Evolutionary conservation across 2,113 vertebrate genomes (phyloP).

Genomic region (Chaetorhynchus papuensis): DNA sequence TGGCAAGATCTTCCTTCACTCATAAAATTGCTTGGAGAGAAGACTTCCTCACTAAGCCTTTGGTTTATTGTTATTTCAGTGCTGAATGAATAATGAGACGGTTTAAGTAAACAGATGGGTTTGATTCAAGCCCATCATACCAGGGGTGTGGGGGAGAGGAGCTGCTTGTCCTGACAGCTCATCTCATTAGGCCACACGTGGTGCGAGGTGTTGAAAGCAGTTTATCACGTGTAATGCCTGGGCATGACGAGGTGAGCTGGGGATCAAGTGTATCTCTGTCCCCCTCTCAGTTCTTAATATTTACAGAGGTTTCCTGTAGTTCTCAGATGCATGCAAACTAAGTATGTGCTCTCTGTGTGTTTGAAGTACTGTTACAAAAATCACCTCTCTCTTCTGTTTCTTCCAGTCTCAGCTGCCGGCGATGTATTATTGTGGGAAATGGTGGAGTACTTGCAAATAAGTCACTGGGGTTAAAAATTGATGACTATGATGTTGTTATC

Average conservation of each 20-base stretch:
- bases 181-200: conserved; percentile 17
- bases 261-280: neutral
- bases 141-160: neutral
- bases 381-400: conserved; percentile 12
- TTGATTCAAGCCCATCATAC: conserved; percentile 29
- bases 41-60: conserved; percentile 22
- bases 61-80: conserved; percentile 45
- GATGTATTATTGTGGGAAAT: conserved; percentile 93
- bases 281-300: neutral
- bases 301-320: neutral
- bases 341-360: neutral
- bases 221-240: conserved; percentile 1
- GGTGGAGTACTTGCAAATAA: conserved; percentile 96
- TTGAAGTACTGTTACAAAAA: neutral
- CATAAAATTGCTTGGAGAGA: neutral
- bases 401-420: conserved; percentile 87
- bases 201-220: conserved; percentile 33
- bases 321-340: neutral
- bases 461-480: conserved; percentile 90
- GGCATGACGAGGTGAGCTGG: neutral
- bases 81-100: conserved; percentile 37
- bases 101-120: conserved; percentile 46
- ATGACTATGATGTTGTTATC: conserved; percentile 92
- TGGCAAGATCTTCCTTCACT: neutral
- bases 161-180: conserved; percentile 36